A percentile compares a stretch with the other conserved stretches of the same genome.
These are phyloP conservation scores for Cephus sareptanus DNA, from an alignment of 2,888 invertebrate species.

Conservation along the genomic window DNA sequence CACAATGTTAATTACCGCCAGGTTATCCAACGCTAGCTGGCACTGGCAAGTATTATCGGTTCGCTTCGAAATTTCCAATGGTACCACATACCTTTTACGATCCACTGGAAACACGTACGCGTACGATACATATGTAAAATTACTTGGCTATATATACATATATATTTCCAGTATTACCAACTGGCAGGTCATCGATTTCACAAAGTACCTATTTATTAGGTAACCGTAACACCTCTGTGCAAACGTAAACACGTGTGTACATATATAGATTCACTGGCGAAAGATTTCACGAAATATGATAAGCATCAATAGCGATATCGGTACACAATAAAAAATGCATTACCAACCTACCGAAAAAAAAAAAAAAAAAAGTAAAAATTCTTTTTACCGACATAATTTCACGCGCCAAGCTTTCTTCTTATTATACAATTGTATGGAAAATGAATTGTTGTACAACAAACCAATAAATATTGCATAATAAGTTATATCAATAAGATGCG, in stretches of 20 bases:
- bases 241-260: neutral
- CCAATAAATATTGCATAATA: neutral
- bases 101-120: neutral
- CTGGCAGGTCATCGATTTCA: neutral
- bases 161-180: neutral
- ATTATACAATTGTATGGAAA: too few relatives aligned
- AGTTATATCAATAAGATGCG: neutral
- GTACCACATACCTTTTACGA: constrained; percentile 1
- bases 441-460: too few relatives aligned
- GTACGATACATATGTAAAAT: neutral
- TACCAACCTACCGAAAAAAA: neutral
- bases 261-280: neutral
- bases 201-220: neutral
- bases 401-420: too few relatives aligned
- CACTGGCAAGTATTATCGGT: too few relatives aligned
- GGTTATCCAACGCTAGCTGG: neutral
- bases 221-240: neutral
- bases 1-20: constrained; percentile 18
- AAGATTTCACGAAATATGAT: neutral
- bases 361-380: neutral
- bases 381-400: neutral
- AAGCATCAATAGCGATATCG: neutral
- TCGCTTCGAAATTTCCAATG: neutral
- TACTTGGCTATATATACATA: neutral
- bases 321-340: neutral